Evolutionary conservation across 2,113 vertebrate species (phyloP), one percentile per base, ranked within the genome.

Genomic region (Lathamus discolor): DNA sequence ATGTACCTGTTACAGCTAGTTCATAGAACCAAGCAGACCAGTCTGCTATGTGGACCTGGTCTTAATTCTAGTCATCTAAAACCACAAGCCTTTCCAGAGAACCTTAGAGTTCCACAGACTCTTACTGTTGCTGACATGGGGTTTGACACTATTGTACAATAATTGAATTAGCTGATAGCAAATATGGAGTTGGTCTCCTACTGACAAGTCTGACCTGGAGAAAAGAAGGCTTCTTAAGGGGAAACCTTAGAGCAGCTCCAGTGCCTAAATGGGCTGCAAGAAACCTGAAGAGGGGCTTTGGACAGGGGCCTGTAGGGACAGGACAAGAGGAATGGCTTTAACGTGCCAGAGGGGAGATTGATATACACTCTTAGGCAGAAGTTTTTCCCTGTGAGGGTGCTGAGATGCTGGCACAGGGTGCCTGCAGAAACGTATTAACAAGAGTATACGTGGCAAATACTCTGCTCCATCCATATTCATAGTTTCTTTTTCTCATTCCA

Each of bases 31-130:
- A 10, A 13, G 66, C 33, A 68, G 64, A 15, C 10, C 6, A 4
- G 7, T 46, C 16, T 84, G 11, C n/a, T 43, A 0, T 2, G 0
- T 46, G n/a, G 39, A 24, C 6, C 2, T 78, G 46, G 11, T 77
- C 66, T 68, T 55, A 8, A 8, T 55, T 70, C 22, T 37, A 27
- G 9, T n/a, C 20, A 10, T 25, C 27, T 25, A 18, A 17, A 64
- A 3, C 54, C 39, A 11, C 76, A 52, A 2, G 49, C 13, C 35
- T 59, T 78, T 20, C 57, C 54, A 27, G 9, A 4, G 11, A 6
- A 1, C 31, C 31, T 57, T 33, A 33, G 19, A 22, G 19, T 20
- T 57, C 18, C 11, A 20, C 54, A 57, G 52, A 29, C 41, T 49
- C 31, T 62, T 62, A 18, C 35, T 6, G 16, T 33, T 54, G 39